Conservation (phyloP, 2,797 vertebrate species). For the Neoniphon sammara region DNA sequence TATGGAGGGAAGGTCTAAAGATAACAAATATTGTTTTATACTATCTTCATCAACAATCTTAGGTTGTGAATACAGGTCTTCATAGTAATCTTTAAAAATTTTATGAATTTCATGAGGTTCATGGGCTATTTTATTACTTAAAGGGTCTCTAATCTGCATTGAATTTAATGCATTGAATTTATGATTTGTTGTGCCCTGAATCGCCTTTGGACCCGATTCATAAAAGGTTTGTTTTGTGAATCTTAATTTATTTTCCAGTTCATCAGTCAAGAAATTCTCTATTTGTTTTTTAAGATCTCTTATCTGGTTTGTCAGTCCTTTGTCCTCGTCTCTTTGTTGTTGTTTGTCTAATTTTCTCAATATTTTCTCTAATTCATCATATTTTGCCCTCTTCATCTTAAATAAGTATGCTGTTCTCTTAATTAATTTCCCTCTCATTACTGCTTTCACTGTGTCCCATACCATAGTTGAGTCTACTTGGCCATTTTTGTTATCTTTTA, state of each 20-base stretch:
- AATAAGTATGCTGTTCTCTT: neutral
- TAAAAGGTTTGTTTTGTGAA: no score
- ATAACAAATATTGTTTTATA: no score
- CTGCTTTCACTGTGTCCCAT: slow-evolving; percentile 14
- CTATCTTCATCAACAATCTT: neutral
- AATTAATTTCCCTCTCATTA: slow-evolving; percentile 17
- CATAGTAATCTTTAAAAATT: slow-evolving; percentile 10
- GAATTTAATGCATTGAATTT: no score
- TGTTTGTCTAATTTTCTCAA: neutral
- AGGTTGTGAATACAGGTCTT: slow-evolving; percentile 8
- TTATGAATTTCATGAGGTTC: slow-evolving; percentile 16
- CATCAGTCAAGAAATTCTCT: no score
- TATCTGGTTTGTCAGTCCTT: neutral
- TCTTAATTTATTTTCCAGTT: no score
- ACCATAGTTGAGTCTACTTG: slow-evolving; percentile 1
- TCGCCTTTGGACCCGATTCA: no score
- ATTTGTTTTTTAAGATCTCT: no score
- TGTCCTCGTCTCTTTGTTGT: neutral
- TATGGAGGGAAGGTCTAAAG: slow-evolving; percentile 6
- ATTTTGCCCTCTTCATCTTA: neutral
- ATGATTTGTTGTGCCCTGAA: no score
- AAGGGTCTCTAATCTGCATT: no score
- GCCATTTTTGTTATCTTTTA: neutral
- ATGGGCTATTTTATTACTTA: neutral
- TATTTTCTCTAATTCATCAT: neutral